phyloP scores from a whole-genome alignment of 2,888 invertebrate genomes.

The Gari tellinella region DNA sequence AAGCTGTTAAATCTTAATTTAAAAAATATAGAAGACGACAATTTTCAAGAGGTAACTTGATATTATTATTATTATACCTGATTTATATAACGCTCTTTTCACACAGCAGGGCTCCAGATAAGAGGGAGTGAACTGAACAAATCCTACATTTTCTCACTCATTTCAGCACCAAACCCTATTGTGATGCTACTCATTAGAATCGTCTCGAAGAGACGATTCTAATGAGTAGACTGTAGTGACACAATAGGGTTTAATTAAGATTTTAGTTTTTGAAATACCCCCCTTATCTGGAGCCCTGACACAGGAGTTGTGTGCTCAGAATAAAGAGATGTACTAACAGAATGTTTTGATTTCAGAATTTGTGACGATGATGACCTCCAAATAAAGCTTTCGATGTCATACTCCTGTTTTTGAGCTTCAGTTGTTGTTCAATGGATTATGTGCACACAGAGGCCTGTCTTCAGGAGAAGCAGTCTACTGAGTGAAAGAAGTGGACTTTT shows the following conservation, averaged over 20 bases:
- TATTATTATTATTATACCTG: too few relatives aligned
- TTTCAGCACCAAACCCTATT: too few relatives aligned
- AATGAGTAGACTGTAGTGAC: background rate
- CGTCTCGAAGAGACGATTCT: background rate
- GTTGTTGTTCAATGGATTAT: constrained; percentile 11
- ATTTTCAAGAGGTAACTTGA: too few relatives aligned
- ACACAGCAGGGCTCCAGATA: too few relatives aligned
- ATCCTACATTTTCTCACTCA: too few relatives aligned
- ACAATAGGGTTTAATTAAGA: background rate
- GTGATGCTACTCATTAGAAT: too few relatives aligned
- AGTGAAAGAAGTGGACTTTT: too few relatives aligned
- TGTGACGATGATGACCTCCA: constrained; percentile 79
- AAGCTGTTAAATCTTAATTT: too few relatives aligned
- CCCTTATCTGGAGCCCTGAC: background rate
- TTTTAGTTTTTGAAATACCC: background rate
- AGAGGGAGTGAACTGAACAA: too few relatives aligned
- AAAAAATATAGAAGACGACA: too few relatives aligned
- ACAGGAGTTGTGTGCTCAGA: background rate
- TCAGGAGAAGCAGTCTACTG: constrained; percentile 9
- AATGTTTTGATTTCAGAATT: constrained; percentile 68
- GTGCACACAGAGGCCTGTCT: constrained; percentile 1
- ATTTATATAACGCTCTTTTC: too few relatives aligned
- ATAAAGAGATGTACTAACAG: background rate
- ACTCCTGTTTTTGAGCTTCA: constrained; percentile 19
- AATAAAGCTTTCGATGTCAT: constrained; percentile 51